Percentiles rank a stretch among this genome's conserved stretches.
Evolutionary conservation across 2,113 vertebrate genomes (phyloP).

Genomic region (Ovis canadensis): DNA sequence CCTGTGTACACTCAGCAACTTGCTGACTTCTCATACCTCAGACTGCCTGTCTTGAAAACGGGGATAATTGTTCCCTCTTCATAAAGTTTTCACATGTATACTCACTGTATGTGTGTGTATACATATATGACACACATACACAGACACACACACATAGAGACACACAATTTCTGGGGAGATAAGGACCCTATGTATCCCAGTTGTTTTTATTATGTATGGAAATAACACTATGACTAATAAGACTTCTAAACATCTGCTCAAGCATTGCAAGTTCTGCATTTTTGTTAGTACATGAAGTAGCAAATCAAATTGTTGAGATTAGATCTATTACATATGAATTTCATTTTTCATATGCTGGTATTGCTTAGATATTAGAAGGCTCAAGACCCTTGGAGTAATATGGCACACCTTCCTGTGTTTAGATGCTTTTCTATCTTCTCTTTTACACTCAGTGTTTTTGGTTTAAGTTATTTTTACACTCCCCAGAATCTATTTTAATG

Average conservation of each 20-base stretch:
- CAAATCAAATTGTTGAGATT: not conserved
- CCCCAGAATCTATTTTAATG: conserved; percentile 46
- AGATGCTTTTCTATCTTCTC: conserved; percentile 22
- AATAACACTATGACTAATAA: not conserved
- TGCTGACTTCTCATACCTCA: not conserved
- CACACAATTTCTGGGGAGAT: not conserved
- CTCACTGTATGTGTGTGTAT: not conserved
- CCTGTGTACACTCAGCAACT: not conserved
- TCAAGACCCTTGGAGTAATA: not conserved
- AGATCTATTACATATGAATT: not conserved
- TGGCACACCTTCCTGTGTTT: conserved; percentile 2
- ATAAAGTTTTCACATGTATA: not conserved
- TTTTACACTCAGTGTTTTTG: conserved; percentile 25
- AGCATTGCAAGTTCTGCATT: not conserved
- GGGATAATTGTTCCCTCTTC: not conserved
- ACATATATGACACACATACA: not conserved
- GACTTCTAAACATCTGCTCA: not conserved
- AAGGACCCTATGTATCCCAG: not conserved
- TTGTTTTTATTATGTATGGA: not conserved
- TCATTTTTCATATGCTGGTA: not conserved
- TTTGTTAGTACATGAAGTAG: not conserved
- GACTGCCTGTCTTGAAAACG: not conserved
- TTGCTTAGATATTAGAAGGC: conserved; percentile 24
- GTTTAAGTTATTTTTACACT: conserved; percentile 57
- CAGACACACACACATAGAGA: rapidly evolving